phyloP scores from a whole-genome alignment of 2,888 invertebrate genomes.

The Myopa testacea region DNA sequence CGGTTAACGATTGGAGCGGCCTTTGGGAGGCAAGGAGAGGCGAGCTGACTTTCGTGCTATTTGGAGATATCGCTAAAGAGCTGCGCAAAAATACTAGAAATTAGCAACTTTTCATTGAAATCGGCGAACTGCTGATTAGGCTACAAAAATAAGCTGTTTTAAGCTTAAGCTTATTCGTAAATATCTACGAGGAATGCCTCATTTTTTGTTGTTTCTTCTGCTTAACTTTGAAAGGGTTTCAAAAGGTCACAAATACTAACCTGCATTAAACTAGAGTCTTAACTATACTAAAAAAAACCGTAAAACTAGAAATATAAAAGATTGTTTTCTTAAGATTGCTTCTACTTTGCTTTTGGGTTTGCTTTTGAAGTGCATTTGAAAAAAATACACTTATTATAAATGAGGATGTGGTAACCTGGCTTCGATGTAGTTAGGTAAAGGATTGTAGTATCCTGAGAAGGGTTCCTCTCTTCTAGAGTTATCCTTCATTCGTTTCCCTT shows the following conservation, averaged over 20 bases:
- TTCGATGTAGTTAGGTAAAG: no score
- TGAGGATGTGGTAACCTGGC: no score
- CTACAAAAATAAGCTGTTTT: not conserved
- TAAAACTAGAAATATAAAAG: no score
- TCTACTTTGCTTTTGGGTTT: no score
- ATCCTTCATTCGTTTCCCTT: no score
- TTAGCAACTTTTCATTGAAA: slow-evolving; percentile 5
- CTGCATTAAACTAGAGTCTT: not conserved
- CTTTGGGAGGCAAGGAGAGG: not conserved
- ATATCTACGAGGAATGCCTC: not conserved
- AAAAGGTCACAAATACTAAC: not conserved
- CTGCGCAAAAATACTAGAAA: slow-evolving; percentile 23
- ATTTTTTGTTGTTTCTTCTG: not conserved
- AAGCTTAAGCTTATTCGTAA: not conserved
- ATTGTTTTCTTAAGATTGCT: no score
- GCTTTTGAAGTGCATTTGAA: no score
- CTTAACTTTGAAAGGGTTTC: not conserved
- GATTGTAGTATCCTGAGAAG: no score
- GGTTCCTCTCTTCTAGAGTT: no score
- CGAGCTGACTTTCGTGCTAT: slow-evolving; percentile 37
- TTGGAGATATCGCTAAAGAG: slow-evolving; percentile 39
- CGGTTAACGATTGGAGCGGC: not conserved
- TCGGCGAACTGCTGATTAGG: not conserved
- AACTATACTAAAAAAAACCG: not conserved
- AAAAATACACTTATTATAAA: no score